Evolutionary conservation across 2,888 invertebrate genomes (phyloP).

Genomic region (Standfussiana lucernea): DNA sequence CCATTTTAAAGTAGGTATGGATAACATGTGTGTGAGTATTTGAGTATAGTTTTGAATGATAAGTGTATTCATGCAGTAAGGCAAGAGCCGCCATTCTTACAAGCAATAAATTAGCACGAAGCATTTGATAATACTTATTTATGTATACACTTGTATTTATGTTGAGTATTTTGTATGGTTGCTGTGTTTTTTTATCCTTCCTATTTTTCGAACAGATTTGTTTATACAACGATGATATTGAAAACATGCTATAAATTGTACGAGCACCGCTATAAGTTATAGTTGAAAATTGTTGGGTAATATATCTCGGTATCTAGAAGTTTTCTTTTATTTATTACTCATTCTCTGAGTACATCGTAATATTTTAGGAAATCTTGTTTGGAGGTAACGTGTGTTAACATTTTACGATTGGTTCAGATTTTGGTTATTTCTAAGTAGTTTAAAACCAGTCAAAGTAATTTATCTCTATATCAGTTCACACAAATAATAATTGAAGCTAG

Average conservation of each 20-base stretch:
- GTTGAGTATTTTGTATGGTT: conserved; percentile 59
- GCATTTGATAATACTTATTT: conserved; percentile 78
- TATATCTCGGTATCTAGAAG: conserved; percentile 55
- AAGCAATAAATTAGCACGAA: conserved; percentile 80
- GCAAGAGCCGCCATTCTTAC: conserved; percentile 77
- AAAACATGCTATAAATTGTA: conserved; percentile 61
- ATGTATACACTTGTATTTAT: conserved; percentile 72
- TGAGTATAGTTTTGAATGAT: conserved; percentile 65
- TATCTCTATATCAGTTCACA: not conserved
- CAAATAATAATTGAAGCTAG: not conserved
- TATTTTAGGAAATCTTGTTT: conserved; percentile 42
- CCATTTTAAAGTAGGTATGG: not conserved
- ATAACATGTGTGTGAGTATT: not conserved
- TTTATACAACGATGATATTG: conserved; percentile 49
- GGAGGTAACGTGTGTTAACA: conserved; percentile 9
- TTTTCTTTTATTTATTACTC: conserved; percentile 59
- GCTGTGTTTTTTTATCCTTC: conserved; percentile 64
- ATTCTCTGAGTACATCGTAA: conserved; percentile 42
- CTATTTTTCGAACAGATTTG: conserved; percentile 61
- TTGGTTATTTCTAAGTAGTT: not conserved
- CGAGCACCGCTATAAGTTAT: conserved; percentile 40
- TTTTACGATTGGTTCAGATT: conserved; percentile 15
- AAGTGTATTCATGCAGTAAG: conserved; percentile 74
- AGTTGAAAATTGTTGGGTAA: conserved; percentile 57
- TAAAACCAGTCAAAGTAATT: not conserved